Base-by-base conservation (phyloP, 2,797 vertebrate genomes). In the Aselliscus stoliczkanus region DNA sequence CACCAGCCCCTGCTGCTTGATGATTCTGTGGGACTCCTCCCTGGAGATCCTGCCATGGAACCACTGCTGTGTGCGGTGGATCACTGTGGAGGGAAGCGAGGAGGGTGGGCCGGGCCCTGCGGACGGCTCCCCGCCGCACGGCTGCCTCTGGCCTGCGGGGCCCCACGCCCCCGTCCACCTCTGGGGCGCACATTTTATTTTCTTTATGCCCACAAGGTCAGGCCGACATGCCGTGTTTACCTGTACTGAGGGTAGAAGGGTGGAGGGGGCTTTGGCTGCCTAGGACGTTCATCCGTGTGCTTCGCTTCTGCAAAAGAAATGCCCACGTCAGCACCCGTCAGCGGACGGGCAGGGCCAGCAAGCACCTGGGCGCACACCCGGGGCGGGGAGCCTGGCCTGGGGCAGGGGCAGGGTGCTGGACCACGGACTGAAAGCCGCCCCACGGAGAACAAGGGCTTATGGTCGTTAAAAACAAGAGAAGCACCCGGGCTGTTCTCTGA, bases 61-160 rank as follows among this genome's bases (percentile, higher is more conserved):
- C 99, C 99, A 99, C 70, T 99, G 98, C 97, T 99, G 99, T 39
- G 99, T 99, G 97, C 99, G 99, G 97, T 99, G 99, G 97, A 99
- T 99, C 97, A 99, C 99, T 99, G 97, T 31, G 81, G 37, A 52
- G 54, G 86, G 60, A 91, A 76, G 67, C 62, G 7, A 91, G 65
- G 27, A 4, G 17, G 27, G 21, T 75, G 13, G 54, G 27, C 39
- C 27, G 2, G 1, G 20, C 18, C 34, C n/a, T 50, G 54, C 2
- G 10, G 18, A 12, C n/a, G 9, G 39, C 44, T 2, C 3, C 39
- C 67, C 73, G 34, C 3, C 25, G 72, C 37, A 34, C 31, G 2
- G 31, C 10, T 0, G 14, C 47, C 54, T 5, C 2, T 25, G 2
- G 5, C 79, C 10, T 0, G 0, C 0, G 9, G 72, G 56, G 27